Base-by-base conservation (phyloP, 2,113 vertebrate genomes). In the Todiramphus saurophagus region DNA sequence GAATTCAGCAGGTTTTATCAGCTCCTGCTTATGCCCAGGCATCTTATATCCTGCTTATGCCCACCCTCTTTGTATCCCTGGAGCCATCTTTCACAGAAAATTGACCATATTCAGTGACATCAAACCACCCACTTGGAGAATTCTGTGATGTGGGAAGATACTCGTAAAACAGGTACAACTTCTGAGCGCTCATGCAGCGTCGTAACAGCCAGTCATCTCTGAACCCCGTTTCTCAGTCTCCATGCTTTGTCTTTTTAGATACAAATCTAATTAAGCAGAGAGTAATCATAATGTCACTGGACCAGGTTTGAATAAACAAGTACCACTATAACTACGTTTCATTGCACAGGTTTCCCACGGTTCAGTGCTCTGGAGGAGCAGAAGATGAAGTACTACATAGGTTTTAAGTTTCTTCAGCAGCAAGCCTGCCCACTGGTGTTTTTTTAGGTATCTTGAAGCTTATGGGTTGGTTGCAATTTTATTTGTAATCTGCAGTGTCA, bases 151-250 rank as follows among this genome's bases (percentile, higher is more conserved):
- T 73, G 77, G 73, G 64, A 88, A 66, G 19, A 16, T 41, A 31
- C 81, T 56, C 13, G 60, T 50, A 60, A n/a, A 91, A 91, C 84
- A 87, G 90, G 90, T 80, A 86, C n/a, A 56, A 81, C 81, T 37
- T 50, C 60, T 15, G 55, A 90, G 50, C 0, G 0, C 44, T 53
- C 67, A 25, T 3, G 6, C 25, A 77, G 68, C 20, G 1, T 14
- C 1, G 3, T 37, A 1, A 1, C 13, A 5, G 68, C 91, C 76
- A 64, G 59, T 86, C 59, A 91, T 39, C 77, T 64, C 62, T 18
- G 8, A 91, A 83, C 67, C 33, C 23, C 13, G 17, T 25, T 83
- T 73, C 67, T 56, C 69, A 60, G 50, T 66, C 39, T 72, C 59
- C 20, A 39, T 2, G 31, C 48, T n/a, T 76, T 31, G 53, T 67